phyloP scores from a whole-genome alignment of 2,797 vertebrate species.

The Squalus acanthias region DNA sequence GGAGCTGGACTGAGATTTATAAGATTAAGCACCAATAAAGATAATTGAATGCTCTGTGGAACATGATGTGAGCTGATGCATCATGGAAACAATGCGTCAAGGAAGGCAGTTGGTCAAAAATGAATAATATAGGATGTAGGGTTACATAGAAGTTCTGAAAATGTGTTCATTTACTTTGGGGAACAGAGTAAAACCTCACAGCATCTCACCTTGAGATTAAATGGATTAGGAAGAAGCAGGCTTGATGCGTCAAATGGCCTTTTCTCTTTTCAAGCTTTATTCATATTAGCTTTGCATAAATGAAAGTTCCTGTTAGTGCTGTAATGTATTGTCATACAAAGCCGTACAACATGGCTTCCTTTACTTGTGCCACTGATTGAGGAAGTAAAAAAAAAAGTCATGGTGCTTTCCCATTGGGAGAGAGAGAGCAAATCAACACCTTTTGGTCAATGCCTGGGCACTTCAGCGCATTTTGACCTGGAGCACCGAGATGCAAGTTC shows the following conservation, averaged over 20 bases:
- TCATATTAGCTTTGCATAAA: background rate
- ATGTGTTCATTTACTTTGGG: background rate
- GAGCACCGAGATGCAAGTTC: background rate
- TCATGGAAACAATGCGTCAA: background rate
- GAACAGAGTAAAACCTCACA: no score
- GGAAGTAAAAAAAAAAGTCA: background rate
- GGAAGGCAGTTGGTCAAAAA: background rate
- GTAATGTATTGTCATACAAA: no score
- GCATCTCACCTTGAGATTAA: no score
- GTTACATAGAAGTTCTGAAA: background rate
- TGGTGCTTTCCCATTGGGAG: no score
- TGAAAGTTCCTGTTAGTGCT: background rate
- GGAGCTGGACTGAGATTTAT: background rate
- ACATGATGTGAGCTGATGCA: background rate
- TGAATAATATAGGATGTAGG: background rate
- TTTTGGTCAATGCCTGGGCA: no score
- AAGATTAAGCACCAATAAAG: background rate
- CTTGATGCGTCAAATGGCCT: no score
- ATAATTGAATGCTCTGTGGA: background rate
- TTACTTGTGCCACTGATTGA: background rate
- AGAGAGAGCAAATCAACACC: no score
- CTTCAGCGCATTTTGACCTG: no score
- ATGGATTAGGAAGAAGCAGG: no score
- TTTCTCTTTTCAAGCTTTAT: no score
- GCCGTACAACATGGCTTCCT: no score